Base-by-base conservation (phyloP, 2,113 vertebrate species). In the Melanocharis versteri region DNA sequence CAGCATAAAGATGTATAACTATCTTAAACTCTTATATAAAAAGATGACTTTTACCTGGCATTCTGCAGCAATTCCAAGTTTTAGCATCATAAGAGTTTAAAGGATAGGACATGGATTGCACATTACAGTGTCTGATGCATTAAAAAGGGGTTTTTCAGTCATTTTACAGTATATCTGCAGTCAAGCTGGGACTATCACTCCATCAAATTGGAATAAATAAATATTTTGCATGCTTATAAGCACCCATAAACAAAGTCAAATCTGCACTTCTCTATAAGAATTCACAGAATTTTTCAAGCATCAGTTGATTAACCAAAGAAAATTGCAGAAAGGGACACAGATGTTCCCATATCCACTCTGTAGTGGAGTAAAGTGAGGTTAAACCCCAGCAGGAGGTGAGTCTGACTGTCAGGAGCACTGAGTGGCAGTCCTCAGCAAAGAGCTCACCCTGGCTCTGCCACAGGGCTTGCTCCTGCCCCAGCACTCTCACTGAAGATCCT, bases 131-230 rank as follows among this genome's bases (percentile, higher is more conserved):
- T 60, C 19, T 84, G 69, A 82, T 79, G 53, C 53, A 87, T 50
- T 88, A 45, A 39, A 87, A 89, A 39, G 28, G 6, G 0, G 1
- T 7, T 53, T 90, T 47, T 39, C 26, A 50, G 51, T 81, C 23
- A 72, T 85, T 90, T 85, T 83, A 44, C 47, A 65, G 62, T 40
- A 26, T 30, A 86, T 83, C 71, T 90, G 85, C 79, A 88, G 71
- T 88, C 87, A 96, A 83, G 31, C 60, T 91, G 85, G 35, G 62
- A 83, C 56, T 83, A 73, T 27, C 58, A 62, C 62, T 66, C 66
- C 62, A 90, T 57, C 61, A 54, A 77, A 86, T 73, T 70, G 68
- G 79, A 94, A 94, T 90, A 92, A 83, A 90, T 73, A 92, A 75
- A 33, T 83, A 77, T 81, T 93, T 92, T 81, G 45, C 62, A 54